phyloP scores from a whole-genome alignment of 2,888 invertebrate genomes.

The Alitta virens region DNA sequence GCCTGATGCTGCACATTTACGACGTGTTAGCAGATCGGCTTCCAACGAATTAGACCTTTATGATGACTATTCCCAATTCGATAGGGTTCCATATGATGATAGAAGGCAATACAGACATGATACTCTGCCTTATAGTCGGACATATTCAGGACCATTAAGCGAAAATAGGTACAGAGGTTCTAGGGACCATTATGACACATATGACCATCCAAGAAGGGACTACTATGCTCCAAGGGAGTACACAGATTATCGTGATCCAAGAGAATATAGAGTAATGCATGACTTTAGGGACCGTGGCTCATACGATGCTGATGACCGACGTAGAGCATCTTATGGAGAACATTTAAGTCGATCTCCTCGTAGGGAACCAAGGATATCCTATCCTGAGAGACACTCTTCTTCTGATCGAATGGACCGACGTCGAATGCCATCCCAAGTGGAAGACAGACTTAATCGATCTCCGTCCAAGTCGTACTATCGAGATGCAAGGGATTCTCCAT shows the following conservation, averaged over 20 bases:
- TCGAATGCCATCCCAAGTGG: too few relatives aligned
- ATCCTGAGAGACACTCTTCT: too few relatives aligned
- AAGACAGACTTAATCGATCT: background rate
- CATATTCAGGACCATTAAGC: too few relatives aligned
- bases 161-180: too few relatives aligned
- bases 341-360: too few relatives aligned
- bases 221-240: background rate
- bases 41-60: background rate
- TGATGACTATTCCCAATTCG: background rate
- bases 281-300: background rate
- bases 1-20: background rate
- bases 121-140: background rate
- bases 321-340: too few relatives aligned
- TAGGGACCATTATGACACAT: too few relatives aligned
- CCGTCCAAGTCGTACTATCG: conserved; percentile 6
- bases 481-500: conserved; percentile 1
- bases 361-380: too few relatives aligned
- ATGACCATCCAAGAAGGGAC: background rate
- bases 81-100: background rate
- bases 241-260: background rate
- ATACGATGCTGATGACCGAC: background rate
- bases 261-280: background rate
- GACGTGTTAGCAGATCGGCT: background rate
- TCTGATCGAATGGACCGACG: too few relatives aligned
- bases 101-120: background rate